Evolutionary conservation across 2,888 invertebrate genomes (phyloP).

Genomic region (Schizaphis graminum): DNA sequence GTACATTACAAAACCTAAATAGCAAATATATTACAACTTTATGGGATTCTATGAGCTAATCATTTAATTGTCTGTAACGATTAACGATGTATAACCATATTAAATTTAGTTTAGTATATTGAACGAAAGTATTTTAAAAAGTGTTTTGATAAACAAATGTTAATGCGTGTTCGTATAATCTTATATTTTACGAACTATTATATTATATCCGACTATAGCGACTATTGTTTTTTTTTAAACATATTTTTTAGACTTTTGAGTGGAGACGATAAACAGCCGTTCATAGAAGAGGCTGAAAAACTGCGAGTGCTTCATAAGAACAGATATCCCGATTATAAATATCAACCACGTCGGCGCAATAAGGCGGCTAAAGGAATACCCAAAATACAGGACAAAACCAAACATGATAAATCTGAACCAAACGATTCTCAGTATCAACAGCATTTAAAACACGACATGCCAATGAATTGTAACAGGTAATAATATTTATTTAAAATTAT

Average conservation of each 20-base stretch:
- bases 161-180: background rate
- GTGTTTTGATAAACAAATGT: background rate
- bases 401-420: background rate
- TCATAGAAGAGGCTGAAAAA: constrained; percentile 93
- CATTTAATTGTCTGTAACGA: background rate
- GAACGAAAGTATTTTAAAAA: background rate
- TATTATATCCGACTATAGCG: background rate
- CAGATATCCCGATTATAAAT: constrained; percentile 96
- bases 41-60: background rate
- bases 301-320: constrained; percentile 93
- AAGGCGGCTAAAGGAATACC: constrained; percentile 69
- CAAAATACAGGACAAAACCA: constrained; percentile 25
- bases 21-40: background rate
- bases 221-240: background rate
- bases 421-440: background rate
- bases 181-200: background rate
- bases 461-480: constrained; percentile 24
- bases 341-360: constrained; percentile 84
- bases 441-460: constrained; percentile 12
- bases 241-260: constrained; percentile 80
- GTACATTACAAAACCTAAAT: background rate
- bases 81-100: constrained; percentile 2
- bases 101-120: background rate
- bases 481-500: background rate
- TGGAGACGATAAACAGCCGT: constrained; percentile 91